A percentile compares a stretch with the other conserved stretches of the same genome.
Evolutionary conservation across 2,888 invertebrate species (phyloP).

Genomic region (Noctua janthina): DNA sequence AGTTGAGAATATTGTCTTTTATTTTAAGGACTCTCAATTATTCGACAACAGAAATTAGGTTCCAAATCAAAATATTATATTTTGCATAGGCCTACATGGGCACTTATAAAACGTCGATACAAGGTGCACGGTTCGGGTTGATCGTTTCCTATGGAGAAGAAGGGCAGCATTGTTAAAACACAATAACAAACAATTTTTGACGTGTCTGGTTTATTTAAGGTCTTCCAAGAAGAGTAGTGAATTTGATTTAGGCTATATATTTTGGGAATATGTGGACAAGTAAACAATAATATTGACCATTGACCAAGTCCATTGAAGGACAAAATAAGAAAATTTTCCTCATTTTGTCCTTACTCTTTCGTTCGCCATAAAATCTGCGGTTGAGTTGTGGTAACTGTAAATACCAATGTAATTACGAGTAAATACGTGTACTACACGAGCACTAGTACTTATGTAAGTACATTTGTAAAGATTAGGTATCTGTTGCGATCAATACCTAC

Average conservation of each 20-base stretch:
- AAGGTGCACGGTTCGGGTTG: too few species aligned
- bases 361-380: neutral
- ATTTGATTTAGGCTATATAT: neutral
- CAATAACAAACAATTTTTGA: neutral
- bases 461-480: conserved; percentile 9
- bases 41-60: neutral
- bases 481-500: neutral
- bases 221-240: neutral
- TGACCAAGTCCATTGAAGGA: conserved; percentile 1
- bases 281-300: neutral
- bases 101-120: too few species aligned
- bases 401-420: neutral
- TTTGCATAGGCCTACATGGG: too few species aligned
- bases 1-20: neutral
- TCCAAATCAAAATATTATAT: too few species aligned
- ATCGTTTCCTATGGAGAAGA: too few species aligned
- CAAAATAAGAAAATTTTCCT: conserved; percentile 13
- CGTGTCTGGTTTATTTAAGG: neutral
- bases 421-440: neutral
- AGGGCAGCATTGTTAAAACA: too few species aligned
- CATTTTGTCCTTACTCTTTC: neutral
- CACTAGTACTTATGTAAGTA: neutral
- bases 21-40: neutral
- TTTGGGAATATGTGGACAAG: neutral
- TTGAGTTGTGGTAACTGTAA: neutral